Evolutionary conservation across 2,797 vertebrate genomes (phyloP).

Genomic region (Spheniscus humboldti): DNA sequence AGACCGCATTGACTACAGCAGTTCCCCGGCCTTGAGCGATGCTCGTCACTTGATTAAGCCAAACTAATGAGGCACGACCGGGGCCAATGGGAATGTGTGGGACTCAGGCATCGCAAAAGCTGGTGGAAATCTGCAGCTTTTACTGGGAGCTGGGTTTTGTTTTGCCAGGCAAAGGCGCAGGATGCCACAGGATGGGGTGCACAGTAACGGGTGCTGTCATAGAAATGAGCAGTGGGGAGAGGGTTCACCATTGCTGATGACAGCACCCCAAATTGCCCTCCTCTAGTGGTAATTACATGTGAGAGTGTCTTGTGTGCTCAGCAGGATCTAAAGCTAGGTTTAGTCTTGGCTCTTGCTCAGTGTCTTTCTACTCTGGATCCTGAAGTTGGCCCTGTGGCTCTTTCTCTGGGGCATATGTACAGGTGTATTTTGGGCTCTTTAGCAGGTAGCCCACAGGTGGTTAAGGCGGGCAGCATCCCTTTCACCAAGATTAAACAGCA

Average conservation of each 20-base stretch:
- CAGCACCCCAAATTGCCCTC: not conserved
- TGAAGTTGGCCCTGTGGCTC: not conserved
- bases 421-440: not conserved
- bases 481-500: not conserved
- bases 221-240: not conserved
- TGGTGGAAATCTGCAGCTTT: constrained; percentile 18
- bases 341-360: not conserved
- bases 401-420: not conserved
- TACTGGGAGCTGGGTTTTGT: not conserved
- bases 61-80: constrained; percentile 60
- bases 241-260: not conserved
- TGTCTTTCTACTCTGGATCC: not conserved
- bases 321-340: not conserved
- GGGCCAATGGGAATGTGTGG: constrained; percentile 30
- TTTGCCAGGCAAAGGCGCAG: not conserved
- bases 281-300: not conserved
- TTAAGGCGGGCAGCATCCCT: not conserved
- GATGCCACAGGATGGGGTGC: not conserved
- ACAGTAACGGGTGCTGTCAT: not conserved
- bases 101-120: not conserved
- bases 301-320: not conserved
- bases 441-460: not conserved
- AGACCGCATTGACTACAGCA: constrained; percentile 42
- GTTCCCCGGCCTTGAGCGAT: not conserved
- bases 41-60: constrained; percentile 67